Evolutionary conservation across 2,888 invertebrate species (phyloP).

Genomic region (Coremacera marginata): DNA sequence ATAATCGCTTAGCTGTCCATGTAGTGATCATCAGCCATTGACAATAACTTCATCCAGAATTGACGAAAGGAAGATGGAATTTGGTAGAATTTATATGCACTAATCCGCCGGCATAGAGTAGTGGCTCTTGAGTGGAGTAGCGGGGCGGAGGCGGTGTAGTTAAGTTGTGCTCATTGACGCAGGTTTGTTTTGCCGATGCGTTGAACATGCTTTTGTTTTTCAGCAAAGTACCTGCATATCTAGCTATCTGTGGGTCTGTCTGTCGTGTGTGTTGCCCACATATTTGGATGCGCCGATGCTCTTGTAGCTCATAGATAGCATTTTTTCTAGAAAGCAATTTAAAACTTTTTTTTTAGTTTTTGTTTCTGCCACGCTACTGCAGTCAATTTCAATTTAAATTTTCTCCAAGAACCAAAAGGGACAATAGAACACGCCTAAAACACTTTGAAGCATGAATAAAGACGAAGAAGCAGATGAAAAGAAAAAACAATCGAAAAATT

Average conservation of each 20-base stretch:
- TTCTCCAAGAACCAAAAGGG: conserved; percentile 53
- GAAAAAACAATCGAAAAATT: conserved; percentile 50
- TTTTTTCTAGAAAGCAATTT: conserved; percentile 63
- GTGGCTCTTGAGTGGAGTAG: neutral
- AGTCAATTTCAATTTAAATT: conserved; percentile 39
- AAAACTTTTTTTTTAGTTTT: conserved; percentile 47
- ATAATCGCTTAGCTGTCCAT: neutral
- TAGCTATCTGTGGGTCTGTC: neutral
- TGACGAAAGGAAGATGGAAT: conserved; percentile 12
- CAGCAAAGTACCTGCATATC: conserved; percentile 43
- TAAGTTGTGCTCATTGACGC: conserved; percentile 25
- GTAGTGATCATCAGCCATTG: neutral
- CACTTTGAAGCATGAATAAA: conserved; percentile 51
- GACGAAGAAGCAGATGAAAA: neutral
- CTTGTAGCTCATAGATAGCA: conserved; percentile 52
- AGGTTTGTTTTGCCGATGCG: conserved; percentile 5
- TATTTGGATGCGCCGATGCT: conserved; percentile 37
- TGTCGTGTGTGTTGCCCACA: conserved; percentile 41
- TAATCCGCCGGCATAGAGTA: conserved; percentile 43
- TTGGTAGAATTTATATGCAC: conserved; percentile 34
- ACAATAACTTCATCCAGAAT: conserved; percentile 11
- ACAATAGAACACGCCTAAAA: conserved; percentile 55
- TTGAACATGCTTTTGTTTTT: too few relatives aligned
- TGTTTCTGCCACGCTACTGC: conserved; percentile 47
- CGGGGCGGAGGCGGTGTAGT: neutral